Conservation (phyloP, 2,888 invertebrate genomes). For the Nasonovia ribisnigri region DNA sequence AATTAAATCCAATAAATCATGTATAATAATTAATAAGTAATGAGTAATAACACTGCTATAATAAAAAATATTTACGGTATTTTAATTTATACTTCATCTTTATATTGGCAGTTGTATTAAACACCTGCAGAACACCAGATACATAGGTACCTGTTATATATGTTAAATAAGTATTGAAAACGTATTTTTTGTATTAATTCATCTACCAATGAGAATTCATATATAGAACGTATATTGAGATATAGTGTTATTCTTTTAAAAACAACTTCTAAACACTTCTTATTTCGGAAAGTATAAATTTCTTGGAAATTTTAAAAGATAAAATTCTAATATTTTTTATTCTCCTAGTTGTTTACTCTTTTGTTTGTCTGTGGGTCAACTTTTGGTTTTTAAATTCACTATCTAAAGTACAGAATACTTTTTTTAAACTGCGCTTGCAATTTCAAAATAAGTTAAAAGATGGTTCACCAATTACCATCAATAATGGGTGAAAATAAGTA, state of each 20-base stretch:
- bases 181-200: neutral
- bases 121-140: neutral
- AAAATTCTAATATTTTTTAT: neutral
- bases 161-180: neutral
- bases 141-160: neutral
- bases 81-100: neutral
- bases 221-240: neutral
- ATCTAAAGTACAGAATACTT: neutral
- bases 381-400: neutral
- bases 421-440: neutral
- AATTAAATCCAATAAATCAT: neutral
- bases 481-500: neutral
- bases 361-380: neutral
- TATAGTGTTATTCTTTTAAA: neutral
- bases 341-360: neutral
- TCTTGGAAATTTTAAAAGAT: neutral
- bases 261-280: neutral
- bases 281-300: neutral
- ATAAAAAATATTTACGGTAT: neutral
- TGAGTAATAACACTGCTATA: neutral
- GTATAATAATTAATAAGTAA: neutral
- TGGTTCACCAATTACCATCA: neutral
- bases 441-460: neutral
- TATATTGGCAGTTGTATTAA: neutral
- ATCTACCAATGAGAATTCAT: neutral